phyloP scores from a whole-genome alignment of 2,888 invertebrate genomes.

The Macrosiphum euphorbiae region DNA sequence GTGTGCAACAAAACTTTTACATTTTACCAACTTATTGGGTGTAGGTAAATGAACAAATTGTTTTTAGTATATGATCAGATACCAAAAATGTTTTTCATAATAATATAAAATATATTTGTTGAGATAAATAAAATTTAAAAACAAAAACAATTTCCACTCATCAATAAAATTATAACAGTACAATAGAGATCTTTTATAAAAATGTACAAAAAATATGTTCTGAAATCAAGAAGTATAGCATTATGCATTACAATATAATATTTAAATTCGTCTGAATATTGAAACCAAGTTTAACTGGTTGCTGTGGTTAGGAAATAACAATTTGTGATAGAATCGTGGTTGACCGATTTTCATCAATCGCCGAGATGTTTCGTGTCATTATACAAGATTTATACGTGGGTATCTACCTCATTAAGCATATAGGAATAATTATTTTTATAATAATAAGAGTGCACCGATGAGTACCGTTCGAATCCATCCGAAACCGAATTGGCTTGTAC shows the following conservation, averaged over 20 bases:
- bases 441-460: background rate
- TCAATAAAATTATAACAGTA: background rate
- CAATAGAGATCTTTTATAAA: background rate
- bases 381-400: background rate
- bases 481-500: background rate
- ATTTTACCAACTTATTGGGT: conserved; percentile 1
- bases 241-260: background rate
- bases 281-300: background rate
- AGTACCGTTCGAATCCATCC: background rate
- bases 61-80: background rate
- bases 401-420: background rate
- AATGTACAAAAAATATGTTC: background rate
- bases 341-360: background rate
- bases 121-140: background rate
- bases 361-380: background rate
- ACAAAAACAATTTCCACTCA: background rate
- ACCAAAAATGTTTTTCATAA: background rate
- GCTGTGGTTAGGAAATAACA: background rate
- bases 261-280: background rate
- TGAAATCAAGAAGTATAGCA: background rate
- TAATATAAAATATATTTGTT: background rate
- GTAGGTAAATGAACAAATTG: background rate
- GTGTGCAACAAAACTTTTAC: background rate
- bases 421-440: background rate
- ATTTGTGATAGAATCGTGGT: background rate